These are phyloP conservation scores for Clistopyga incitator DNA, from an alignment of 2,888 invertebrate species.

Conservation along the genomic window DNA sequence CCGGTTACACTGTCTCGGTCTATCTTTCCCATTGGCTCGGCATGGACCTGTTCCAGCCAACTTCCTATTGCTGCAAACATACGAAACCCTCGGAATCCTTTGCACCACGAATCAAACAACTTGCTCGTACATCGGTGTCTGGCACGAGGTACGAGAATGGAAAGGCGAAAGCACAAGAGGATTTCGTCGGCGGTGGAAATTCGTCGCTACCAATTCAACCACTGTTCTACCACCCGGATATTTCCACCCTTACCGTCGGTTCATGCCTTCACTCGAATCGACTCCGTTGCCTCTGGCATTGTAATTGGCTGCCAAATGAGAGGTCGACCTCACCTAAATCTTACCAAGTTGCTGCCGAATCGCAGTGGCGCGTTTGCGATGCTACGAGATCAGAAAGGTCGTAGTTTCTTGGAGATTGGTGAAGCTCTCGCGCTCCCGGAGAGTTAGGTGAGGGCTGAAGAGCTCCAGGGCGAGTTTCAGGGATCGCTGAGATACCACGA, in stretches of 20 bases:
- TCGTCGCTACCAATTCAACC: constrained; percentile 26
- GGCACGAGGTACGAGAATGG: constrained; percentile 14
- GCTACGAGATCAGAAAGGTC: constrained; percentile 65
- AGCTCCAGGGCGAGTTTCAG: constrained; percentile 33
- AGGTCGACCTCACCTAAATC: constrained; percentile 78
- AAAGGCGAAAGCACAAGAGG: constrained; percentile 3
- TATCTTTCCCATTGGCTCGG: neutral
- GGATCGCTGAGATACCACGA: constrained; percentile 50
- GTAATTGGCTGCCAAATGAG: constrained; percentile 81
- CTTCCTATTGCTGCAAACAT: neutral
- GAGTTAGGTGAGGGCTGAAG: constrained; percentile 44
- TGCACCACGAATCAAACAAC: constrained; percentile 12
- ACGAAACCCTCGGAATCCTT: neutral
- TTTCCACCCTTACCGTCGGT: constrained; percentile 29
- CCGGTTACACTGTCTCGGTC: neutral
- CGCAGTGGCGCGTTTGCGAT: constrained; percentile 59
- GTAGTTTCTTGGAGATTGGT: constrained; percentile 60
- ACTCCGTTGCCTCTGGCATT: constrained; percentile 69
- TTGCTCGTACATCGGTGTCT: constrained; percentile 8
- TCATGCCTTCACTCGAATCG: neutral
- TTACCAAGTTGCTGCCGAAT: constrained; percentile 72
- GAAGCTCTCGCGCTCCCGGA: constrained; percentile 52
- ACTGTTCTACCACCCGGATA: constrained; percentile 28
- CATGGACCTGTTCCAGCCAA: neutral
- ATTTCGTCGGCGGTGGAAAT: neutral